Conservation (phyloP, 2,888 invertebrate species). For the Caenorhabditis auriculariae region DNA sequence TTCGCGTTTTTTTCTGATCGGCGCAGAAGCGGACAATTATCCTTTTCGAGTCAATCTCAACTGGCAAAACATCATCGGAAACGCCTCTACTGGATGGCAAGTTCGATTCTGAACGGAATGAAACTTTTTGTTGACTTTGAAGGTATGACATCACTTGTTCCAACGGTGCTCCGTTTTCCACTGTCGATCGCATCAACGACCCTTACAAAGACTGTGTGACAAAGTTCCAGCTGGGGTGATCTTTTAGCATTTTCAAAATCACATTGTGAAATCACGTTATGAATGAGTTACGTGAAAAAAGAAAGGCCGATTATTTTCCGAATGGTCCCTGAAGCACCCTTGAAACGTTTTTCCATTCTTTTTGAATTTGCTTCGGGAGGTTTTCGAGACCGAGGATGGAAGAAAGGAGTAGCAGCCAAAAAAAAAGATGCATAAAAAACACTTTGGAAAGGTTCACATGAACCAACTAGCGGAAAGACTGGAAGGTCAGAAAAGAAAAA, state of each 20-base stretch:
- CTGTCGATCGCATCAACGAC: slow-evolving; percentile 52
- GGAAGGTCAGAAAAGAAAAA: no score
- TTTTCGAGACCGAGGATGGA: no score
- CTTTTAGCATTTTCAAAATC: slow-evolving; percentile 9
- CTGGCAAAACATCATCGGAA: slow-evolving; percentile 37
- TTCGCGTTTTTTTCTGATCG: slow-evolving; percentile 7
- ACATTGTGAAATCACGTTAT: no score
- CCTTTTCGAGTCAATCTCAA: slow-evolving; percentile 17
- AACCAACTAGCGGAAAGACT: no score
- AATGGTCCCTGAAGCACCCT: no score
- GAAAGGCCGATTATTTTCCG: background rate
- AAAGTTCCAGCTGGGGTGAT: slow-evolving; percentile 50
- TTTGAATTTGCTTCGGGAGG: no score
- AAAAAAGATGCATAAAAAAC: no score
- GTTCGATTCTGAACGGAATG: background rate
- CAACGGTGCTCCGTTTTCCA: slow-evolving; percentile 44
- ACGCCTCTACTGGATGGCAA: slow-evolving; percentile 51
- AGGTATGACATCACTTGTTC: slow-evolving; percentile 45
- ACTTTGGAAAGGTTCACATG: no score
- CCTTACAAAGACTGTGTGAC: slow-evolving; percentile 40
- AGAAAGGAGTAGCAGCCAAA: no score
- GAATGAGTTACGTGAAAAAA: no score
- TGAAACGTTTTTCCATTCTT: slow-evolving; percentile 5
- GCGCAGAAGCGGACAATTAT: slow-evolving; percentile 22
- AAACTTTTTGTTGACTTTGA: background rate